Percentiles rank a stretch among this genome's conserved stretches.
Conservation (phyloP, 2,113 vertebrate genomes). For the Uria aalge region DNA sequence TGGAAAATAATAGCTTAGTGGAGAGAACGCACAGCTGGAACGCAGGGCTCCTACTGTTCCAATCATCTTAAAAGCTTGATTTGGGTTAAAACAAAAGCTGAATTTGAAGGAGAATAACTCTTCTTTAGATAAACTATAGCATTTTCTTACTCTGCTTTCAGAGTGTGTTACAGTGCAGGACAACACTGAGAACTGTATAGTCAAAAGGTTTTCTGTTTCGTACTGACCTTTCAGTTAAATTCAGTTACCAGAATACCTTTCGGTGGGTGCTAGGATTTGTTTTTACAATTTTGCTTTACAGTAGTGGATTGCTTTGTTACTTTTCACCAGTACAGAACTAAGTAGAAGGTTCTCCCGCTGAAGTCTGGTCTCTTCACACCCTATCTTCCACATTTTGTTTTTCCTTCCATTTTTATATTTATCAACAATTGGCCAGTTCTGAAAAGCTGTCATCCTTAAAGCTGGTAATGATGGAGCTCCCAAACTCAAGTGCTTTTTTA, state of each 20-base stretch:
- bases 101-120: not conserved
- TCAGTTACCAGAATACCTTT: not conserved
- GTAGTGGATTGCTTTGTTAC: not conserved
- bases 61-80: not conserved
- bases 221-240: not conserved
- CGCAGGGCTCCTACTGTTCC: not conserved
- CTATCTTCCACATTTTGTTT: not conserved
- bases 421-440: not conserved
- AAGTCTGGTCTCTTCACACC: not conserved
- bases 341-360: not conserved
- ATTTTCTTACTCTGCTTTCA: not conserved
- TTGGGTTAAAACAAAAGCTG: not conserved
- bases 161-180: not conserved
- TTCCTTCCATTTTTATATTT: not conserved
- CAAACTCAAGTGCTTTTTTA: not conserved
- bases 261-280: not conserved
- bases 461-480: not conserved
- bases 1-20: not conserved
- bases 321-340: not conserved
- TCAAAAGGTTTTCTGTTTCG: not conserved
- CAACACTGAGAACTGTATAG: not conserved
- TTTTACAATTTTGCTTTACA: not conserved
- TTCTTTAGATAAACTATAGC: not conserved
- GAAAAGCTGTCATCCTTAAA: not conserved
- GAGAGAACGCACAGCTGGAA: not conserved